phyloP scores from a whole-genome alignment of 1,140 invertebrate genomes.

The Achatina immaculata region DNA sequence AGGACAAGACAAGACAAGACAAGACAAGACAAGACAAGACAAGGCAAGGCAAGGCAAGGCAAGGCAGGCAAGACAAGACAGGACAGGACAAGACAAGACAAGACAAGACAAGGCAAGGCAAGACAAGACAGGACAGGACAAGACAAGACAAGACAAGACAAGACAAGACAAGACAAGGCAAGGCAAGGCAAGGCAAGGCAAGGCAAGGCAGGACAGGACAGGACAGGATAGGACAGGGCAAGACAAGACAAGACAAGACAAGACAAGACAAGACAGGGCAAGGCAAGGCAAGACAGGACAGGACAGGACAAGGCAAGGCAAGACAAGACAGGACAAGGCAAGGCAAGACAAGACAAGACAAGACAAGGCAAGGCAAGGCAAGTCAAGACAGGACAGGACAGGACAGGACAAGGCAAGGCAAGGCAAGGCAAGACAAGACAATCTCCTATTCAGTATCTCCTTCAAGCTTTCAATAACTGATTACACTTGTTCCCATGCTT shows the following conservation, averaged over 20 bases:
- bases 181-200: constrained; percentile 6
- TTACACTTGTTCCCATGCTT: no score
- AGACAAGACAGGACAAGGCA: no score
- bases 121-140: background rate
- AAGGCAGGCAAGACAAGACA: constrained; percentile 18
- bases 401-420: no score
- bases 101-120: constrained; percentile 40
- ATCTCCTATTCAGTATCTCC: no score
- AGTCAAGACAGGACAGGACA: no score
- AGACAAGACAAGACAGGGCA: background rate
- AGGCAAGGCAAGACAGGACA: no score
- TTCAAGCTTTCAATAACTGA: no score
- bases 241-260: constrained; percentile 1
- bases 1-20: constrained; percentile 8
- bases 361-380: no score
- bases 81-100: constrained; percentile 35
- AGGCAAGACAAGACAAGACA: no score
- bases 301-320: no score
- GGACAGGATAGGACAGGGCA: background rate
- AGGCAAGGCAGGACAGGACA: background rate
- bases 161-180: constrained; percentile 21
- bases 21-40: constrained; percentile 4
- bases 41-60: constrained; percentile 9
- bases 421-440: no score
- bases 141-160: constrained; percentile 27